Evolutionary conservation across 2,113 vertebrate genomes (phyloP).

Genomic region (Propithecus coquereli): DNA sequence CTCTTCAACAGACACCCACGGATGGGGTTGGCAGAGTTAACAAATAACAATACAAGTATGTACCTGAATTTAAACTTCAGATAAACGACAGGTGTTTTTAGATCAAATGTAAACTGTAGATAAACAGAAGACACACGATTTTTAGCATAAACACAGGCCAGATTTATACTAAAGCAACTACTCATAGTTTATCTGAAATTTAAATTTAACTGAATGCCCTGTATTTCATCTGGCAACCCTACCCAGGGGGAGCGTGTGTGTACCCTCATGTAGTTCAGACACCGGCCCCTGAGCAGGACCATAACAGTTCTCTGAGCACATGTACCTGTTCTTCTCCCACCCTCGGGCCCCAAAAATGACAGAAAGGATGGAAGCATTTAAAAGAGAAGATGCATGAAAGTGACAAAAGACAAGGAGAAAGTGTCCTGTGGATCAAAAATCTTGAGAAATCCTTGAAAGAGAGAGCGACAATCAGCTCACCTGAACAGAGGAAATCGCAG

Average conservation of each 20-base stretch:
- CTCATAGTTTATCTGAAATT: neutral
- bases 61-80: neutral
- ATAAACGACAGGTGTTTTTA: neutral
- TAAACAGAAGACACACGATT: neutral
- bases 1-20: neutral
- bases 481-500: neutral
- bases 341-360: neutral
- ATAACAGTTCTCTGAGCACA: neutral
- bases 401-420: neutral
- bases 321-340: neutral
- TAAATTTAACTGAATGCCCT: neutral
- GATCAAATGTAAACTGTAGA: neutral
- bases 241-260: accelerated
- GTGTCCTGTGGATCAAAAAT: accelerated
- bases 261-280: neutral
- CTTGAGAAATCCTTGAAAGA: neutral
- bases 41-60: neutral
- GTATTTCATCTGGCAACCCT: neutral
- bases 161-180: neutral
- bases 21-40: neutral
- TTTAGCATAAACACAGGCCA: neutral
- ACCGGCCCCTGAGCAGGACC: neutral
- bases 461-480: neutral
- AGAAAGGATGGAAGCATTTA: neutral
- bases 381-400: neutral